Percentiles rank a stretch among this genome's conserved stretches.
These are phyloP conservation scores for Coreius guichenoti DNA, from an alignment of 2,797 vertebrate species.

Conservation along the genomic window DNA sequence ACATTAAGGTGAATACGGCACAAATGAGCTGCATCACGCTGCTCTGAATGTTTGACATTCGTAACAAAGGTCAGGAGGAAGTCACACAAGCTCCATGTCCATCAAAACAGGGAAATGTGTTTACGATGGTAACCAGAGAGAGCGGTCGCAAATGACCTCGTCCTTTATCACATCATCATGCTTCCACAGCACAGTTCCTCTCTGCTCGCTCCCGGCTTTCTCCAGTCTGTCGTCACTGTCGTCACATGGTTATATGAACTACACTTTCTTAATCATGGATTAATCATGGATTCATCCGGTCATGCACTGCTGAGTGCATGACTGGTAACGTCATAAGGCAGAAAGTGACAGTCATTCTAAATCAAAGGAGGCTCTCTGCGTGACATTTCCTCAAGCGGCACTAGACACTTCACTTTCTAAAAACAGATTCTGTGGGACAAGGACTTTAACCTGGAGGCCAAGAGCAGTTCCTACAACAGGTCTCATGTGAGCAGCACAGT, in stretches of 20 bases:
- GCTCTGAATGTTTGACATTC: not conserved
- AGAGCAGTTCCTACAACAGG: not conserved
- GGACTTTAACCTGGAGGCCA: constrained; percentile 8
- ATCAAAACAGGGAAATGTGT: constrained; percentile 1
- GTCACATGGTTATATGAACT: constrained; percentile 20
- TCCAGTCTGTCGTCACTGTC: not conserved
- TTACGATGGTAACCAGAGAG: not conserved
- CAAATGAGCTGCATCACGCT: not conserved
- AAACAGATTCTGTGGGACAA: constrained; percentile 24
- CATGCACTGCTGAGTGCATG: not conserved
- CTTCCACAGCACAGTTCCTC: constrained; percentile 23
- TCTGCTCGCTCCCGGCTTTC: not conserved
- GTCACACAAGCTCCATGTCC: not conserved
- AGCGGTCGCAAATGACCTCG: not conserved
- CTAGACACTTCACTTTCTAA: constrained; percentile 1
- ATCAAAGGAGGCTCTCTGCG: not conserved
- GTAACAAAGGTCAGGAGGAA: not conserved
- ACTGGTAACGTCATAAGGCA: not conserved
- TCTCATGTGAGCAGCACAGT: not conserved
- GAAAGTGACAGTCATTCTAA: not conserved
- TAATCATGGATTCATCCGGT: not conserved
- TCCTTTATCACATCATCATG: constrained; percentile 27
- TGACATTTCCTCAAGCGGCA: constrained; percentile 25
- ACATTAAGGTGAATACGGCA: not conserved
- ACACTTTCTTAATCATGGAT: constrained; percentile 6